Percentiles rank a stretch among this genome's conserved stretches.
Conservation (phyloP, 2,113 vertebrate species). For the Bubalus kerabau region DNA sequence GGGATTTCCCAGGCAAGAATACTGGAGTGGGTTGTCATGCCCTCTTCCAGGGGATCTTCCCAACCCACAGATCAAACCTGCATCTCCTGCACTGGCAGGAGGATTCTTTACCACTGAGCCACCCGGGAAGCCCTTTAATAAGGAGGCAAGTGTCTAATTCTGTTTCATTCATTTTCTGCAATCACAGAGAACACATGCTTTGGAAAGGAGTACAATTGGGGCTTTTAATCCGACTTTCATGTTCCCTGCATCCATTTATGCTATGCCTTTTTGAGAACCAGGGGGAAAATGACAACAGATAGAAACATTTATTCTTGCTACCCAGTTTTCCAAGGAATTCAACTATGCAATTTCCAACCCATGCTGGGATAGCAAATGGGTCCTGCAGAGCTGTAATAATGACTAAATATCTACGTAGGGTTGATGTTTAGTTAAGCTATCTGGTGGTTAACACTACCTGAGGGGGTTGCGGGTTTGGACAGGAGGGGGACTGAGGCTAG, state of each 20-base stretch:
- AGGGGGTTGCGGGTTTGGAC: neutral
- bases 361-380: neutral
- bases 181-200: neutral
- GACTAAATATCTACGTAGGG: neutral
- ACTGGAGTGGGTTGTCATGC: neutral
- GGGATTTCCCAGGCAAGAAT: neutral
- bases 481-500: accelerated
- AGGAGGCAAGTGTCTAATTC: neutral
- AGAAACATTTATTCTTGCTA: neutral
- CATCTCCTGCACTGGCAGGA: neutral
- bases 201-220: neutral
- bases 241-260: neutral
- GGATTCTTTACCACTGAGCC: neutral
- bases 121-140: neutral
- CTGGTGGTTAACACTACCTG: neutral
- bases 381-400: neutral
- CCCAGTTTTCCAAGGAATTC: neutral
- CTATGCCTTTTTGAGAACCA: neutral
- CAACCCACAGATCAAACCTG: neutral
- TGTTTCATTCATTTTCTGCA: neutral
- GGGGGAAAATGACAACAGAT: neutral
- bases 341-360: neutral
- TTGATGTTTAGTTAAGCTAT: neutral
- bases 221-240: accelerated
- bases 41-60: neutral